phyloP scores from a whole-genome alignment of 1,140 invertebrate species.

The Mizuhopecten yessoensis region DNA sequence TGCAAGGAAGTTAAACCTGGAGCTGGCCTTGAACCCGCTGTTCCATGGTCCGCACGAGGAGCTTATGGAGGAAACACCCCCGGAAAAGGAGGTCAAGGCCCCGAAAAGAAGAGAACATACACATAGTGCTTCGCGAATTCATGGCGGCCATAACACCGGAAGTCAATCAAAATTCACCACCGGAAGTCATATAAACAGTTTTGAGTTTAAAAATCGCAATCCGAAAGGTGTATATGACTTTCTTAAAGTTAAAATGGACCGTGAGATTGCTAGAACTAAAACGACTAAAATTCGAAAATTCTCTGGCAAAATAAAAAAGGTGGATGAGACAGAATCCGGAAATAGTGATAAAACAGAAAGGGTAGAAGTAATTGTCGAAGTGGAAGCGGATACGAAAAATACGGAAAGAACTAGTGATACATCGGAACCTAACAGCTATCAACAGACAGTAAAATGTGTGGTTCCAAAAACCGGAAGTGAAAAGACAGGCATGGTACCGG shows the following conservation, averaged over 20 bases:
- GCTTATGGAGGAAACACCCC: neutral
- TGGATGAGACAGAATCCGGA: neutral
- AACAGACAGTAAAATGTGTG: neutral
- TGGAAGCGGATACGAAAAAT: neutral
- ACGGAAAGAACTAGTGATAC: neutral
- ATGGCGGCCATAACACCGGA: neutral
- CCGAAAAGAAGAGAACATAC: neutral
- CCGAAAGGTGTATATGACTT: constrained; percentile 14
- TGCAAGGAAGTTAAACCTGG: neutral
- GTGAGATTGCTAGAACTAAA: neutral
- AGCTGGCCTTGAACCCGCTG: neutral
- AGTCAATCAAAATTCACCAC: neutral
- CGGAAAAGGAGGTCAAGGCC: neutral
- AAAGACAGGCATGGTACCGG: neutral
- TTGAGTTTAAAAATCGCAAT: neutral
- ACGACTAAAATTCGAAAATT: neutral
- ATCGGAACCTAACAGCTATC: neutral
- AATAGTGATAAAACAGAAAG: neutral
- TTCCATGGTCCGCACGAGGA: constrained; percentile 29
- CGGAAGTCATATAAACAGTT: constrained; percentile 26
- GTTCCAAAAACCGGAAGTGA: neutral
- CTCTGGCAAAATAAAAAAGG: neutral
- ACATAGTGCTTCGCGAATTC: neutral
- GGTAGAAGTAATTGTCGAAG: neutral
- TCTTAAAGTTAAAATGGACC: constrained; percentile 8